These are phyloP conservation scores for Trichomalopsis sarcophagae DNA, from an alignment of 1,140 invertebrate genomes.

Conservation along the genomic window DNA sequence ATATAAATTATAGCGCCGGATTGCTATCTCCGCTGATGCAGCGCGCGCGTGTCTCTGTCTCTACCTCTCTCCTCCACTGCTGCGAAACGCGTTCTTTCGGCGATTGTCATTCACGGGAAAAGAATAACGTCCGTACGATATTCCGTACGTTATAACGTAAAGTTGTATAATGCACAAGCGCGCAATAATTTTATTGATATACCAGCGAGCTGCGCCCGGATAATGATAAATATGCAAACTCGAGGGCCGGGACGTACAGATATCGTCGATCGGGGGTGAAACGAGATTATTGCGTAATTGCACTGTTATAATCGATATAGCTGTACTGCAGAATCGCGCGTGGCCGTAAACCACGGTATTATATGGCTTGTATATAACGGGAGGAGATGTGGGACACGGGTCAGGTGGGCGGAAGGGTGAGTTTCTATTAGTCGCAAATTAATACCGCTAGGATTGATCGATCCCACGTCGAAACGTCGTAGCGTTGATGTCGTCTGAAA, in stretches of 20 bases:
- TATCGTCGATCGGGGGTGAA: neutral
- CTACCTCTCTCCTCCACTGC: too few relatives aligned
- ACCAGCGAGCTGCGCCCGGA: neutral
- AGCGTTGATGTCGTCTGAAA: neutral
- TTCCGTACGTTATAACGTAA: too few relatives aligned
- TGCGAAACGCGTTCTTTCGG: too few relatives aligned
- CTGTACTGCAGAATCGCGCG: neutral
- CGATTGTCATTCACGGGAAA: too few relatives aligned
- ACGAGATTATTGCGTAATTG: slow-evolving; percentile 42
- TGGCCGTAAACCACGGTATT: neutral
- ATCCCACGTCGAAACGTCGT: slow-evolving; percentile 29
- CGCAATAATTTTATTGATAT: neutral
- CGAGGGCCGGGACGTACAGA: neutral
- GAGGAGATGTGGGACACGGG: neutral
- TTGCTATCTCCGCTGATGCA: too few relatives aligned
- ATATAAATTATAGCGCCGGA: slow-evolving; percentile 17
- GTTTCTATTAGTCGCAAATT: slow-evolving; percentile 45
- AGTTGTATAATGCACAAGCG: neutral
- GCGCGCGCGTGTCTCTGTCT: too few relatives aligned
- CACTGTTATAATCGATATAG: slow-evolving; percentile 19
- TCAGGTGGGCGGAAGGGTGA: neutral
- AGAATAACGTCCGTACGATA: too few relatives aligned
- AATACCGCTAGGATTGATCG: slow-evolving; percentile 36
- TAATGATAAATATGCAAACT: slow-evolving; percentile 44
- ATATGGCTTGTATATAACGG: neutral